Percentiles rank a stretch among this genome's conserved stretches.
Evolutionary conservation across 2,888 invertebrate genomes (phyloP).

Genomic region (Lydus trimaculatus): DNA sequence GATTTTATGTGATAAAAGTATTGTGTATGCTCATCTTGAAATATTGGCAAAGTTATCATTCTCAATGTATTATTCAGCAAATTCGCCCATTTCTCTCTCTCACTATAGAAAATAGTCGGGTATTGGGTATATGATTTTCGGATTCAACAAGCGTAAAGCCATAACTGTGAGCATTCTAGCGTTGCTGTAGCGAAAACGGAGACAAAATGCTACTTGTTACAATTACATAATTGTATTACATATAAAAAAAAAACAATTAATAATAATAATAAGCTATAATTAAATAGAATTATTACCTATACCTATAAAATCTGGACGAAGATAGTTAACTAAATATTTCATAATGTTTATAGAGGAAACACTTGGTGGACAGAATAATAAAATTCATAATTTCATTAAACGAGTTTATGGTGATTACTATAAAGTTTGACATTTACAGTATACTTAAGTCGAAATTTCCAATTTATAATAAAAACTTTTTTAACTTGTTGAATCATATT

Average conservation of each 20-base stretch:
- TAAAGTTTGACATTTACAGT: background rate
- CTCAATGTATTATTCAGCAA: conserved; percentile 29
- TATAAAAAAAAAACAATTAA: background rate
- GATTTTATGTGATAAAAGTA: background rate
- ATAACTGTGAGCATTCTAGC: conserved; percentile 35
- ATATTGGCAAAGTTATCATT: background rate
- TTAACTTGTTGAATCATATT: background rate
- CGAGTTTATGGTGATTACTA: background rate
- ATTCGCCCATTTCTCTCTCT: background rate
- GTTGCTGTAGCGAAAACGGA: conserved; percentile 7
- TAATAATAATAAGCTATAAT: background rate
- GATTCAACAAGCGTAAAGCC: conserved; percentile 43
- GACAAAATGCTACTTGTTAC: background rate
- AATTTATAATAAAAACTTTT: background rate
- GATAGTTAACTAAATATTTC: background rate
- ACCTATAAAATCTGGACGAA: background rate
- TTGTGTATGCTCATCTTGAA: background rate
- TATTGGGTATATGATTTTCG: conserved; percentile 42
- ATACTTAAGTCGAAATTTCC: background rate
- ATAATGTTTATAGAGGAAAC: background rate
- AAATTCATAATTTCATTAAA: conserved; percentile 1
- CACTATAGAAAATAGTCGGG: conserved; percentile 23
- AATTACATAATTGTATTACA: background rate
- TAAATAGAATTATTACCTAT: background rate
- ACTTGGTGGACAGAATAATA: background rate